phyloP scores from a whole-genome alignment of 35 echinoderm and acorn worm genomes.

The Apostichopus japonicus region DNA sequence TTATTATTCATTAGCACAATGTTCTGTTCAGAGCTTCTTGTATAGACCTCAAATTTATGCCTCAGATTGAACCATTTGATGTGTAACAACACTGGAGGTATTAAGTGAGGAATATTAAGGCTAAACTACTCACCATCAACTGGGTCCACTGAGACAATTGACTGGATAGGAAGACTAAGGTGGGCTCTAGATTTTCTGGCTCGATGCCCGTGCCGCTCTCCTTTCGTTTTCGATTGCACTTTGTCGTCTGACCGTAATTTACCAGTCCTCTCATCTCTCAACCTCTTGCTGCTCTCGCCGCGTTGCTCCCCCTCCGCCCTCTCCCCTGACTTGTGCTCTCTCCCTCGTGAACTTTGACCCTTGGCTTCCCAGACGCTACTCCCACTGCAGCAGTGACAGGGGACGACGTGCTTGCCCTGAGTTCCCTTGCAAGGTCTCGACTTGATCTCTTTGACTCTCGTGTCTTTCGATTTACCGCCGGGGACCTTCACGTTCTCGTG shows the following conservation, averaged over 20 bases:
- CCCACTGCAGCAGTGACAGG: constrained; percentile 49
- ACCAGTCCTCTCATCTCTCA: constrained; percentile 40
- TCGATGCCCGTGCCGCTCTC: constrained; percentile 53
- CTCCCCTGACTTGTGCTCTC: constrained; percentile 51
- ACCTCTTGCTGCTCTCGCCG: constrained; percentile 42
- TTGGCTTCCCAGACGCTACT: constrained; percentile 43
- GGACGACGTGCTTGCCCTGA: background rate
- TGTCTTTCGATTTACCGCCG: constrained; percentile 48
- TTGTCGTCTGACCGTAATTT: constrained; percentile 45
- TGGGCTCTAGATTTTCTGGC: constrained; percentile 76
- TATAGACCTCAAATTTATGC: too few species aligned
- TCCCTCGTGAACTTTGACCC: constrained; percentile 43
- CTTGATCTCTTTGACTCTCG: constrained; percentile 63
- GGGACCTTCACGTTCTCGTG: constrained; percentile 24
- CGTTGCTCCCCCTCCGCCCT: constrained; percentile 12
- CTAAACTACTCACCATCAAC: constrained; percentile 11
- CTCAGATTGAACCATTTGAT: too few species aligned
- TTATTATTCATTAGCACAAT: too few species aligned
- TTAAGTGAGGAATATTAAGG: too few species aligned
- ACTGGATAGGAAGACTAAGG: constrained; percentile 81
- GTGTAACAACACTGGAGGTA: too few species aligned
- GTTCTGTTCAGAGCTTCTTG: too few species aligned
- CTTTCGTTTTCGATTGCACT: constrained; percentile 51
- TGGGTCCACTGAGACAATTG: constrained; percentile 55
- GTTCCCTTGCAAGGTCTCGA: constrained; percentile 34